Percentiles rank a stretch among this genome's conserved stretches.
phyloP scores from a whole-genome alignment of 1,140 invertebrate genomes.

The Eumeta japonica region DNA sequence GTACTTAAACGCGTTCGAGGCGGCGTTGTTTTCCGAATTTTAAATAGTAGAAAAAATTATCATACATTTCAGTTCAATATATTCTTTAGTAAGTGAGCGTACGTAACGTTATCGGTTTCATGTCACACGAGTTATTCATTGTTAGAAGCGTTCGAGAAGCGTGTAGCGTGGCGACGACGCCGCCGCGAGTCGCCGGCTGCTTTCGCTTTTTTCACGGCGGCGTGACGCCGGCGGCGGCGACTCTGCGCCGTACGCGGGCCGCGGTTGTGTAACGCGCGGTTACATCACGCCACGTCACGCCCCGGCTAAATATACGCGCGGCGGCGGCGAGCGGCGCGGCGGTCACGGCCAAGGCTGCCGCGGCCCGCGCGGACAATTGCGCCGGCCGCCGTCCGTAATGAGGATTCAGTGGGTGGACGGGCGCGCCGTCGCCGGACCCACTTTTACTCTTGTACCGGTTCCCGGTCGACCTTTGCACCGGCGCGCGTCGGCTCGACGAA shows the following conservation, averaged over 20 bases:
- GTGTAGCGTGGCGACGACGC: no score
- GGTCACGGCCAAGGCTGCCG: constrained; percentile 54
- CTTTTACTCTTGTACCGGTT: constrained; percentile 54
- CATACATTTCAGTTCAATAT: neutral
- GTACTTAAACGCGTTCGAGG: no score
- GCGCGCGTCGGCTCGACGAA: no score
- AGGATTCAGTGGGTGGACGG: constrained; percentile 53
- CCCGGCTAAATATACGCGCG: constrained; percentile 48
- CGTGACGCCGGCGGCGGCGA: constrained; percentile 38
- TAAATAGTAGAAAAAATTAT: no score
- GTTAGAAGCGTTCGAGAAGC: no score
- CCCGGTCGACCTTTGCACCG: constrained; percentile 28
- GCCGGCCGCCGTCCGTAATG: constrained; percentile 37
- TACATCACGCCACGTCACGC: constrained; percentile 49
- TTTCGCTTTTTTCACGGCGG: constrained; percentile 39
- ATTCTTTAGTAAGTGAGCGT: neutral
- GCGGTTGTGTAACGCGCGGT: constrained; percentile 40
- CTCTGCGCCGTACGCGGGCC: no score
- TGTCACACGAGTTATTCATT: no score
- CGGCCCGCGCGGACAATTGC: constrained; percentile 43
- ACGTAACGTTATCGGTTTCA: no score
- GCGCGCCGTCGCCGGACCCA: constrained; percentile 23
- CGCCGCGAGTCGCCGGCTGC: constrained; percentile 35
- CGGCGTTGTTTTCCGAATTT: no score
- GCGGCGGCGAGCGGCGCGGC: no score